phyloP scores from a whole-genome alignment of 2,797 vertebrate species.

The Enteromius viviparus region DNA sequence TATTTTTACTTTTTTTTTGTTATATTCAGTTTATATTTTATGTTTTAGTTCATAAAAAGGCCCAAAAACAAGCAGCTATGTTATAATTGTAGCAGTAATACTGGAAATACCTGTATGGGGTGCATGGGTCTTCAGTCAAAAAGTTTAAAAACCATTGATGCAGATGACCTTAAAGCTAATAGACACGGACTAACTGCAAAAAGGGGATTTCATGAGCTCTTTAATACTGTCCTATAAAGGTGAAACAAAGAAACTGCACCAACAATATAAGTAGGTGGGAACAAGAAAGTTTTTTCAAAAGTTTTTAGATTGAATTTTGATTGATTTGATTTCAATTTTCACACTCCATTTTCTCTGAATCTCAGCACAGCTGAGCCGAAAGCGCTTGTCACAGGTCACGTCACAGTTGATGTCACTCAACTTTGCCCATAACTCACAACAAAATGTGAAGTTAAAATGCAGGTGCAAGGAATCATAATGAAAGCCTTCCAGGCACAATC shows the following conservation, averaged over 20 bases:
- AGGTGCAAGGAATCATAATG: neutral
- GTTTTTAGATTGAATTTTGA: slow-evolving; percentile 30
- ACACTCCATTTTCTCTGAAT: slow-evolving; percentile 32
- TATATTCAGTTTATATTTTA: no score
- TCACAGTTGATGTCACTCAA: slow-evolving; percentile 1
- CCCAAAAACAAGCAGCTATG: neutral
- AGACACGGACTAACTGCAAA: neutral
- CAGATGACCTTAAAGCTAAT: neutral
- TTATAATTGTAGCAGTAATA: neutral
- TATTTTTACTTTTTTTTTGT: no score
- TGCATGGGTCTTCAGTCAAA: neutral
- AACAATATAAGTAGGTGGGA: neutral
- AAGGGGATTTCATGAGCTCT: neutral
- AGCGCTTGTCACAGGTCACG: slow-evolving; percentile 14
- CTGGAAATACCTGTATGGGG: neutral
- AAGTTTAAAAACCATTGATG: neutral
- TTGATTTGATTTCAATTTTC: slow-evolving; percentile 30
- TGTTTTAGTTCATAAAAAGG: neutral
- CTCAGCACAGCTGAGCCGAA: slow-evolving; percentile 32
- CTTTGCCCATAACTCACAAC: neutral
- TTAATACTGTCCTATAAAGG: neutral
- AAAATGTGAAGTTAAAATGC: neutral
- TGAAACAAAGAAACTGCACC: neutral
- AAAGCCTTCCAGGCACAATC: neutral
- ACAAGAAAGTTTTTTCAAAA: neutral